Conservation (phyloP, 2,113 vertebrate species). For the Tyrannus savana region DNA sequence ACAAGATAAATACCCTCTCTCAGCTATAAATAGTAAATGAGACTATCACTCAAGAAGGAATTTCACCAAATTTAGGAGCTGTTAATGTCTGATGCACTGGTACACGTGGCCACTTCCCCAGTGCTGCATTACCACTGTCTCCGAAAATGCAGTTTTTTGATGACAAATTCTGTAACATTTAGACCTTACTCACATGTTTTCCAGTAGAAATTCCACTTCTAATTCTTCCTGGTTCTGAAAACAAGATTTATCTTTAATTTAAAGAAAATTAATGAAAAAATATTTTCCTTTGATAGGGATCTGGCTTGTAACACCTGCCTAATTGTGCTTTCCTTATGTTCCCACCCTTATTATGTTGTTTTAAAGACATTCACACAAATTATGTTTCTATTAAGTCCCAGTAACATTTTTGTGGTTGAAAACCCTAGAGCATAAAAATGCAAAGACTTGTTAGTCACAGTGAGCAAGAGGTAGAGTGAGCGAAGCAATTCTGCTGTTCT, state of each 20-base stretch:
- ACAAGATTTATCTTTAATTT: neutral
- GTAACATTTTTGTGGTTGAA: neutral
- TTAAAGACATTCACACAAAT: neutral
- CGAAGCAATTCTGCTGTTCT: neutral
- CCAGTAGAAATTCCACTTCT: constrained; percentile 67
- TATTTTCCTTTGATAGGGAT: neutral
- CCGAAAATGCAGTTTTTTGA: neutral
- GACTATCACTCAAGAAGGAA: neutral
- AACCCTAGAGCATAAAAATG: neutral
- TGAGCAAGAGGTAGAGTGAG: neutral
- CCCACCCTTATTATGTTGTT: neutral
- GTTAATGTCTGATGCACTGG: neutral
- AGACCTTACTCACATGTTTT: constrained; percentile 58
- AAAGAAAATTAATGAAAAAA: neutral
- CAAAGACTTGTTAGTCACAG: neutral
- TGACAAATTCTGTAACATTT: neutral
- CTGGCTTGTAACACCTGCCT: neutral
- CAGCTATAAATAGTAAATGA: neutral
- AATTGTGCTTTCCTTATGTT: neutral
- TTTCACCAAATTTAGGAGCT: neutral
- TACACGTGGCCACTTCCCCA: neutral
- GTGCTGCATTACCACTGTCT: neutral
- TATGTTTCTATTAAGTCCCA: neutral
- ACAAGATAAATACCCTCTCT: neutral
- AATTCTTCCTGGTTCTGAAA: constrained; percentile 58